phyloP scores from a whole-genome alignment of 2,797 vertebrate species.

The Gymnodraco acuticeps region DNA sequence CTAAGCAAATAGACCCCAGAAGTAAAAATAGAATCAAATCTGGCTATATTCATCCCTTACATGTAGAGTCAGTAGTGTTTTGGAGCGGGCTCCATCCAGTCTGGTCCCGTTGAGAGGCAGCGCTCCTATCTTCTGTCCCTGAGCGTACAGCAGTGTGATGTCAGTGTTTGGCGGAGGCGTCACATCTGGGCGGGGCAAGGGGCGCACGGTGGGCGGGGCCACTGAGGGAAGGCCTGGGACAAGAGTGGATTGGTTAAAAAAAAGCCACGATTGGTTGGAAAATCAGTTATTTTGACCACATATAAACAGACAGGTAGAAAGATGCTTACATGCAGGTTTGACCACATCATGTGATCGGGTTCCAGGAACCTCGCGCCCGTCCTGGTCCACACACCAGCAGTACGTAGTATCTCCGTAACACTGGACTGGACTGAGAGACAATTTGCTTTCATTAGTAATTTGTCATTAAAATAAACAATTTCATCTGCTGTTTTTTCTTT shows the following conservation, averaged over 20 bases:
- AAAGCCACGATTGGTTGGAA: background rate
- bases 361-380: conserved; percentile 91
- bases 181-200: conserved; percentile 88
- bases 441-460: background rate
- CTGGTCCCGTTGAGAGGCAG: conserved; percentile 92
- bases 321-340: conserved; percentile 91
- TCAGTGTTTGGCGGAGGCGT: conserved; percentile 83
- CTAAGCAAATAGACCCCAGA: background rate
- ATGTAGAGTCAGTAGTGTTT: conserved; percentile 91
- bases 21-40: background rate
- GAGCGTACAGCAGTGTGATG: conserved; percentile 92
- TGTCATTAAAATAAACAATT: background rate
- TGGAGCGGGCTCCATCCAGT: conserved; percentile 86
- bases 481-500: no score
- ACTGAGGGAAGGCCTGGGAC: conserved; percentile 89
- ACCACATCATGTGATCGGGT: conserved; percentile 89
- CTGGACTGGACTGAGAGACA: conserved; percentile 79
- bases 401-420: conserved; percentile 86
- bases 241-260: background rate
- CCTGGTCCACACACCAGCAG: conserved; percentile 89
- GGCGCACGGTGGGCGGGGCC: conserved; percentile 85
- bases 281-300: background rate
- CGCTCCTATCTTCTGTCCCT: conserved; percentile 95
- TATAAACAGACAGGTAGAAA: background rate
- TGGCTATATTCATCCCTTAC: conserved; percentile 76